These are phyloP conservation scores for Macquaria ambigua DNA, from an alignment of 2,113 vertebrate genomes.

Conservation along the genomic window DNA sequence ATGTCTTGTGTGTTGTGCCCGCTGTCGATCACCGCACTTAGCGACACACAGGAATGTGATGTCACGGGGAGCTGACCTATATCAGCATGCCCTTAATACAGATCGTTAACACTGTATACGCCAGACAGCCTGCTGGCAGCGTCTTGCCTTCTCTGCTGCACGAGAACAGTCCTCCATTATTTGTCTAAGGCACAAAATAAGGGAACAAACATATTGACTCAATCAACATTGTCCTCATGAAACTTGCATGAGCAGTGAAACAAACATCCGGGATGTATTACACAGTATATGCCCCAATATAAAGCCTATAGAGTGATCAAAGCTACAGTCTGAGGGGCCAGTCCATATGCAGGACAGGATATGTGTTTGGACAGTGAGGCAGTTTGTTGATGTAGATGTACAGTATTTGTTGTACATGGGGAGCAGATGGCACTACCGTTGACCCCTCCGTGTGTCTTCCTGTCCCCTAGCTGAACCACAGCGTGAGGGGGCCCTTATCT, in stretches of 20 bases:
- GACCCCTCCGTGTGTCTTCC: conserved; percentile 83
- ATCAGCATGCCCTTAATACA: conserved; percentile 48
- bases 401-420: conserved; percentile 63
- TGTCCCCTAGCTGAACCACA: conserved; percentile 84
- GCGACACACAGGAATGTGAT: conserved; percentile 62
- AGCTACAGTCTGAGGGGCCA: conserved; percentile 19
- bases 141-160: neutral
- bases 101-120: conserved; percentile 43
- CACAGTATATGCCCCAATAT: conserved; percentile 50
- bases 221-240: conserved; percentile 51
- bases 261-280: conserved; percentile 57
- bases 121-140: conserved; percentile 20
- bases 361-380: conserved; percentile 45
- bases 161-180: conserved; percentile 20
- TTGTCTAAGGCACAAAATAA: conserved; percentile 29
- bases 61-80: conserved; percentile 61
- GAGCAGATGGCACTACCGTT: conserved; percentile 77
- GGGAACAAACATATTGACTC: conserved; percentile 44
- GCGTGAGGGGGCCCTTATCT: conserved; percentile 81
- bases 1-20: conserved; percentile 29
- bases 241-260: conserved; percentile 35
- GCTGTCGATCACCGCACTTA: conserved; percentile 57
- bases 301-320: conserved; percentile 41
- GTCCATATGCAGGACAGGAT: conserved; percentile 13
- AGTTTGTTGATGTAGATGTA: conserved; percentile 66